phyloP scores from a whole-genome alignment of 1,140 invertebrate genomes.

The Matsumurasca onukii region DNA sequence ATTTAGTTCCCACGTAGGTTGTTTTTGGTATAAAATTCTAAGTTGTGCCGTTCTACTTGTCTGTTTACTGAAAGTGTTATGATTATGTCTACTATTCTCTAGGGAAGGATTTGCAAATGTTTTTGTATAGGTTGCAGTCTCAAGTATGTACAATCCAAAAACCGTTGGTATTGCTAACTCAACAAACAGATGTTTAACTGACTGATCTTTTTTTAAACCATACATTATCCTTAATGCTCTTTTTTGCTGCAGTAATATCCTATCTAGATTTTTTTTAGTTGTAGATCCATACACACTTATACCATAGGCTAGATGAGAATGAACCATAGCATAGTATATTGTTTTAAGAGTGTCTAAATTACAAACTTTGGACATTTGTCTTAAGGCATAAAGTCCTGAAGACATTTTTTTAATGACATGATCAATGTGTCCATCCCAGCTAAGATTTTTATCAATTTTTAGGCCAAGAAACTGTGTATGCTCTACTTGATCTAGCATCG shows the following conservation, averaged over 20 bases:
- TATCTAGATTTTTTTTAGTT: neutral
- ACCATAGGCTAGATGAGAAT: neutral
- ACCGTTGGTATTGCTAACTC: too few relatives aligned
- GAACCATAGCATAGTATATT: neutral
- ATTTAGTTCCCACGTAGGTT: too few relatives aligned
- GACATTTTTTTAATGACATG: neutral
- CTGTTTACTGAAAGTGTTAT: too few relatives aligned
- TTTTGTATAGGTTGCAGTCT: too few relatives aligned
- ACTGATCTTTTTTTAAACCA: too few relatives aligned
- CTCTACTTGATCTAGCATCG: neutral
- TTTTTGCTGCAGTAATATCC: neutral
- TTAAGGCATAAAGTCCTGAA: neutral
- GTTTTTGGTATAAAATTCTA: too few relatives aligned
- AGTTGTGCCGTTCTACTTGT: too few relatives aligned
- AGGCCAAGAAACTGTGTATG: neutral
- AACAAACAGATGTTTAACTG: too few relatives aligned
- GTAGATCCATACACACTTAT: neutral
- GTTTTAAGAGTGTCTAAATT: neutral
- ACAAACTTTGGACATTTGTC: neutral
- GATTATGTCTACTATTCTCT: too few relatives aligned
- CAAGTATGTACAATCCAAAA: too few relatives aligned
- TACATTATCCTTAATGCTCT: neutral
- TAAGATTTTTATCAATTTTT: neutral
- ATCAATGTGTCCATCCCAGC: neutral
- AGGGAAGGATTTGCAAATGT: too few relatives aligned